Conservation (phyloP, 2,113 vertebrate genomes). For the Pteronura brasiliensis region DNA sequence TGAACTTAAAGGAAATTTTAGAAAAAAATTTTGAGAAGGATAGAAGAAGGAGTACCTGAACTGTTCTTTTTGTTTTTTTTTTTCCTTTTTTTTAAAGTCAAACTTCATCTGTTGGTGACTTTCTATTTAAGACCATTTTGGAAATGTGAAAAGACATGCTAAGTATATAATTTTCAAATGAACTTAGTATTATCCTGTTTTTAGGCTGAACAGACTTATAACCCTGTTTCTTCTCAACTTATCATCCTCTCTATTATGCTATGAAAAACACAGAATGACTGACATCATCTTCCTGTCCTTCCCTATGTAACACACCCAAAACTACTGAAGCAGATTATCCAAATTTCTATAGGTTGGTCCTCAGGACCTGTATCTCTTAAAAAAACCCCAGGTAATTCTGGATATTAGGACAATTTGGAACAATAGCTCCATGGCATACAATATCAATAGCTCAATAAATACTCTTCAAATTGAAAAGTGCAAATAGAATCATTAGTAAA, state of each 20-base stretch:
- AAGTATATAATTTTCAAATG: background rate
- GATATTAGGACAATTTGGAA: background rate
- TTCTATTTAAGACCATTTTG: background rate
- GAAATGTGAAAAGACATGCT: background rate
- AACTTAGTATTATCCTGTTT: background rate
- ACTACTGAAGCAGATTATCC: background rate
- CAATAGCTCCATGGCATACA: background rate
- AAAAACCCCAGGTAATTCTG: background rate
- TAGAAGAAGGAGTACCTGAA: background rate
- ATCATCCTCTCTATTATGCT: background rate
- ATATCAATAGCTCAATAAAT: background rate
- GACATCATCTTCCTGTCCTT: background rate
- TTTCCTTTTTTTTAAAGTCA: background rate
- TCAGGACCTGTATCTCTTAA: background rate
- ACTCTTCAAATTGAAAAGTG: background rate
- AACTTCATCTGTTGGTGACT: background rate
- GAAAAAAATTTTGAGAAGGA: background rate
- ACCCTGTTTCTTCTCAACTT: background rate
- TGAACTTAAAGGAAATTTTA: conserved; percentile 16
- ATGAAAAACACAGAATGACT: background rate
- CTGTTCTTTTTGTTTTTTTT: background rate
- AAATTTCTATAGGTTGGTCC: background rate
- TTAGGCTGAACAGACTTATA: background rate
- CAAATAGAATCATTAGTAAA: background rate
- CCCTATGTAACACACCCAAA: background rate